Conservation (phyloP, 1,140 invertebrate genomes). For the Cyclina sinensis region DNA sequence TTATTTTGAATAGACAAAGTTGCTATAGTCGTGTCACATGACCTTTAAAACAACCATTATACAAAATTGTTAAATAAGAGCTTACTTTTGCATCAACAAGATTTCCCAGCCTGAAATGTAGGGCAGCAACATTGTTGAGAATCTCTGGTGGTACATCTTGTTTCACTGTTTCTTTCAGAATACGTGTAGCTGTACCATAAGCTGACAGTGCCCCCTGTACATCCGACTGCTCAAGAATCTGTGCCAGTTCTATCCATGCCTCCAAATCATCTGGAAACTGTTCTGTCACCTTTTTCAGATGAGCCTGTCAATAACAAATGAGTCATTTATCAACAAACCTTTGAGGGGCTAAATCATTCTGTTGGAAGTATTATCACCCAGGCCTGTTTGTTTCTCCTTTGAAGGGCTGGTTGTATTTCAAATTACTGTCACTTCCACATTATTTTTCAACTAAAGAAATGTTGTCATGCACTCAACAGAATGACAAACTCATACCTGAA, state of each 20-base stretch:
- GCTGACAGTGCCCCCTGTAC: slow-evolving; percentile 94
- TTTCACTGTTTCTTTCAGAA: slow-evolving; percentile 97
- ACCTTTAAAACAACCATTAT: too few species aligned
- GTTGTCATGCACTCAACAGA: too few species aligned
- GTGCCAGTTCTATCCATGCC: slow-evolving; percentile 99
- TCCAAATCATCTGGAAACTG: slow-evolving; percentile 99
- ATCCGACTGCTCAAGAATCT: slow-evolving; percentile 98
- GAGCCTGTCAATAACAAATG: slow-evolving; percentile 77
- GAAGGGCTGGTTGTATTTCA: too few species aligned
- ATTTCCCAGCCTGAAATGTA: slow-evolving; percentile 92
- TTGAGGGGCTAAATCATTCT: too few species aligned
- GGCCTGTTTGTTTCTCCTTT: too few species aligned
- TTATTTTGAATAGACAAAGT: too few species aligned
- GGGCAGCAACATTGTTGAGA: slow-evolving; percentile 98
- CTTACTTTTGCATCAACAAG: slow-evolving; percentile 86
- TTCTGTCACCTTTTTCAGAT: slow-evolving; percentile 93
- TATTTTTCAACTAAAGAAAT: too few species aligned
- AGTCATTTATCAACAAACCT: too few species aligned
- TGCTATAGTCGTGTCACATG: too few species aligned
- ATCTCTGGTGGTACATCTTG: slow-evolving; percentile 99
- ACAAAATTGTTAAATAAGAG: neutral
- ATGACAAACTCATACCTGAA: too few species aligned
- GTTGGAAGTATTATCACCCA: too few species aligned
- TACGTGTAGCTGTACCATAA: slow-evolving; percentile 97
- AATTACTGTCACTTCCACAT: too few species aligned